Evolutionary conservation across 2,113 vertebrate genomes (phyloP), one percentile per base, ranked within the genome.

Genomic region (Corydoras sp.): DNA sequence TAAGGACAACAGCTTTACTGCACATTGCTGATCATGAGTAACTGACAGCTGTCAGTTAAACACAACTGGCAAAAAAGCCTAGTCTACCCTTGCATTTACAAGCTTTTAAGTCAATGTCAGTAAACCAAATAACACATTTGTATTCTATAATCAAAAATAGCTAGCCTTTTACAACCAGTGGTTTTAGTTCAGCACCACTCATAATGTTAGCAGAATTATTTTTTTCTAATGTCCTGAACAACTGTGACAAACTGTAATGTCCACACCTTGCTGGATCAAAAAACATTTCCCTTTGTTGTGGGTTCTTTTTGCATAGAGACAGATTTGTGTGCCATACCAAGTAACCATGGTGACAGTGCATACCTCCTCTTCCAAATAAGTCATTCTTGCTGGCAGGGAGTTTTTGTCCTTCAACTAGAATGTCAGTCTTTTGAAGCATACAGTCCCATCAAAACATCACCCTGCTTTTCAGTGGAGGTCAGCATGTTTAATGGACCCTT

Each of bases 331-430:
- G 59, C 54, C 31, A 56, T 48, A 69, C 11, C 1, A 10, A 35
- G 65, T 78, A 78, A 62, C 73, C 73, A 72, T 72, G 62, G 73
- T 13, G 72, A 79, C 65, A 55, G 73, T 10, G 10, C 49, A 74
- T 75, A 60, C n/a, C 65, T 68, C 10, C 50, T 66, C 62, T 62
- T 30, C 24, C 48, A 68, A 78, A 74, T 56, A 70, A 73, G 68
- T 31, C 7, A 64, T 35, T 72, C 62, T 14, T 14, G 60, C 58
- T 49, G 49, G 62, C 49, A 9, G 53, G 55, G 64, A 65, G 65
- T 69, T 72, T 78, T 62, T 69, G 24, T 71, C 62, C 73, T 75
- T 72, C 58, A 72, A 72, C 62, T n/a, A 5, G 65, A 75, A 72
- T 59, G 71, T 65, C 72, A 62, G 72, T 72, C 59, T 68, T 71